Conservation (phyloP, 2,888 invertebrate genomes). For the Nyleta sp. region DNA sequence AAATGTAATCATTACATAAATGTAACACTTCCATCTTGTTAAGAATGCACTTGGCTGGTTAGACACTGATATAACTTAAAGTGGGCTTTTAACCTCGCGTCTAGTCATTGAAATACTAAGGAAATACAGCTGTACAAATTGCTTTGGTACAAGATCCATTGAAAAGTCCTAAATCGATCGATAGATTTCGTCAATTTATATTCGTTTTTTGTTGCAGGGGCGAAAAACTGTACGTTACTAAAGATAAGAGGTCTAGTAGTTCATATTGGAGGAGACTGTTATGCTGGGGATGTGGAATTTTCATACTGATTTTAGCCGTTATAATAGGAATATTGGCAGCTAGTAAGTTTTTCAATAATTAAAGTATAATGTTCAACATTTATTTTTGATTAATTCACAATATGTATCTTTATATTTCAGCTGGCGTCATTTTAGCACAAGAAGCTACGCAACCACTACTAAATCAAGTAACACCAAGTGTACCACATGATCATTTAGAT, state of each 20-base stretch:
- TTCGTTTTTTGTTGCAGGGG: constrained; percentile 85
- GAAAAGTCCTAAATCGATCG: not conserved
- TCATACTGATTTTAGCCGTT: constrained; percentile 86
- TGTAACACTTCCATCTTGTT: constrained; percentile 49
- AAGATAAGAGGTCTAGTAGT: constrained; percentile 89
- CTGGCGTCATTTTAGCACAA: constrained; percentile 87
- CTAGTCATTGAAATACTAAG: constrained; percentile 73
- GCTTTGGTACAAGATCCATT: constrained; percentile 68
- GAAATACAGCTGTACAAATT: constrained; percentile 78
- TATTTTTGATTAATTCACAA: not conserved
- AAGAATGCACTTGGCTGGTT: constrained; percentile 56
- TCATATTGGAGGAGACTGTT: constrained; percentile 85
- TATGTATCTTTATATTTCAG: constrained; percentile 79
- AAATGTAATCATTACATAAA: constrained; percentile 42
- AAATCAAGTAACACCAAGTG: constrained; percentile 80
- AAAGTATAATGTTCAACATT: not conserved
- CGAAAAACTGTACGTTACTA: constrained; percentile 92
- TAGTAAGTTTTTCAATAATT: constrained; percentile 84
- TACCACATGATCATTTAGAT: constrained; percentile 84
- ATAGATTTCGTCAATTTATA: constrained; percentile 5
- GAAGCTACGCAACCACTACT: constrained; percentile 84
- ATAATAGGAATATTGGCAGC: constrained; percentile 89
- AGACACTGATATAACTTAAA: constrained; percentile 62
- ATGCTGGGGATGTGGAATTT: constrained; percentile 88
- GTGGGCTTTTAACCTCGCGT: constrained; percentile 76